Conservation (phyloP, 2,113 vertebrate species). For the Tringa solitaria region DNA sequence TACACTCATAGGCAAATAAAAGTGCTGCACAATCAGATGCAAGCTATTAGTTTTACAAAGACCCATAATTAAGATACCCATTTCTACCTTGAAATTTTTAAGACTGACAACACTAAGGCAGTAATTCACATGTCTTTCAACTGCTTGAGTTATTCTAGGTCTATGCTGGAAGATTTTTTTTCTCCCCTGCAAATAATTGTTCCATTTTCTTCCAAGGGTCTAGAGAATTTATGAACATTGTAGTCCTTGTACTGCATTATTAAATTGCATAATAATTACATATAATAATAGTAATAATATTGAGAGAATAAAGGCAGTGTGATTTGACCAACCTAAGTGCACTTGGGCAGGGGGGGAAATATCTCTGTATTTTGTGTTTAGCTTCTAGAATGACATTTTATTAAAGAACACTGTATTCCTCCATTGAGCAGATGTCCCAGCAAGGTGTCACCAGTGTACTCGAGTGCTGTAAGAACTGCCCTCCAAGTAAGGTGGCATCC, state of each 20-base stretch:
- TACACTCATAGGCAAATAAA: background rate
- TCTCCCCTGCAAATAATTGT: background rate
- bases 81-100: background rate
- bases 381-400: background rate
- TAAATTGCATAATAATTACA: background rate
- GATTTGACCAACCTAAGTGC: background rate
- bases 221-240: background rate
- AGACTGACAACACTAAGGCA: background rate
- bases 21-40: background rate
- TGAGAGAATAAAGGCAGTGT: background rate
- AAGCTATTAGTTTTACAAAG: background rate
- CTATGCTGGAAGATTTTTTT: background rate
- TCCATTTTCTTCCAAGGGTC: background rate
- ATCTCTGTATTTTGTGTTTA: background rate
- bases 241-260: background rate
- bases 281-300: background rate
- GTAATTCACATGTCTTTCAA: background rate
- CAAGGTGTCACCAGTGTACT: background rate
- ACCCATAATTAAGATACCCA: background rate
- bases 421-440: accelerated
- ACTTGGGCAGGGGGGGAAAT: background rate
- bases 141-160: background rate
- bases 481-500: background rate
- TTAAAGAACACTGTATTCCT: background rate
- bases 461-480: background rate